Conservation (phyloP, 2,888 invertebrate species). For the Digitonthophagus gazella region DNA sequence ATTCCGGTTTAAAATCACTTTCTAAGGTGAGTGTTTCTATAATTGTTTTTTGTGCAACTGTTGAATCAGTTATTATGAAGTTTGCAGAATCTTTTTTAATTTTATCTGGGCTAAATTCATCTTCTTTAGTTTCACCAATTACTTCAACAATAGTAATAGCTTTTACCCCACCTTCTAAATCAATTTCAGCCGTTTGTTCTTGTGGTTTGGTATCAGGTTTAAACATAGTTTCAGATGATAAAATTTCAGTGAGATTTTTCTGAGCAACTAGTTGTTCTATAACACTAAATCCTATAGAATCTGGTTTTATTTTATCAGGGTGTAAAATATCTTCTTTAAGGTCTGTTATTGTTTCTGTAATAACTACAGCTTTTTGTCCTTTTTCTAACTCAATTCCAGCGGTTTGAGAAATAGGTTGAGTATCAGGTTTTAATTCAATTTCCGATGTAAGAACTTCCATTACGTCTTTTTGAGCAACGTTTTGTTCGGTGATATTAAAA, state of each 20-base stretch:
- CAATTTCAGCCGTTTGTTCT: slow-evolving; percentile 18
- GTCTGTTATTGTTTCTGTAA: slow-evolving; percentile 41
- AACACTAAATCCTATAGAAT: slow-evolving; percentile 37
- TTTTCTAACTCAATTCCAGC: slow-evolving; percentile 43
- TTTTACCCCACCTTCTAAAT: slow-evolving; percentile 32
- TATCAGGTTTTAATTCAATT: slow-evolving; percentile 24
- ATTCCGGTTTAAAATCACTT: slow-evolving; percentile 22
- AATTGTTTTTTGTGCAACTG: slow-evolving; percentile 31
- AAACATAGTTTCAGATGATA: slow-evolving; percentile 14
- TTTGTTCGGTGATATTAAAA: slow-evolving; percentile 32
- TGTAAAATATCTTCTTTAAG: slow-evolving; percentile 44
- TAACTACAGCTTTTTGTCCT: slow-evolving; percentile 34
- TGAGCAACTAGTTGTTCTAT: slow-evolving; percentile 32
- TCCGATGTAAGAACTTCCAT: slow-evolving; percentile 29
- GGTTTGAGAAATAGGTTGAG: slow-evolving; percentile 31
- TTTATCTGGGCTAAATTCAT: slow-evolving; percentile 39
- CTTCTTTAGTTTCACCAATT: slow-evolving; percentile 43
- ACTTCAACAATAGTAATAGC: slow-evolving; percentile 39
- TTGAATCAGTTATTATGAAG: slow-evolving; percentile 32
- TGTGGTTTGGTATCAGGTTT: slow-evolving; percentile 18
- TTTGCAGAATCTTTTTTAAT: slow-evolving; percentile 39
- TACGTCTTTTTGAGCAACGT: slow-evolving; percentile 31
- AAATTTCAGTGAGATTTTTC: slow-evolving; percentile 28
- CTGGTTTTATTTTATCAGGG: slow-evolving; percentile 36
- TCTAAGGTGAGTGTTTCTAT: slow-evolving; percentile 29